Evolutionary conservation across 2,113 vertebrate species (phyloP).

Genomic region (Trochalopteron elliotii): DNA sequence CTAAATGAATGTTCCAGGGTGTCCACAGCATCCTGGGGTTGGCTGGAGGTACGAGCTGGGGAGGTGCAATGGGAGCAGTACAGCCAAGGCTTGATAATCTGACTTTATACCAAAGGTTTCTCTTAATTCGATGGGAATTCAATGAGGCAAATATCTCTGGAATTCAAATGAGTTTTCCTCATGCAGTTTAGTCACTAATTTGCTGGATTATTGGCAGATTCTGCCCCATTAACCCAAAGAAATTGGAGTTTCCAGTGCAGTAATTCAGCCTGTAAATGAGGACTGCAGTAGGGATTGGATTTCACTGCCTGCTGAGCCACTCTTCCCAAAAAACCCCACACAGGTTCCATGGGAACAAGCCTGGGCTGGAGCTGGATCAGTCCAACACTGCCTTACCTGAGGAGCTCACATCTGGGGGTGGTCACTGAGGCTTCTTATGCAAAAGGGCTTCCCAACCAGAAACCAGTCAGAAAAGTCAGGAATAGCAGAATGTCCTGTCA

Average conservation of each 20-base stretch:
- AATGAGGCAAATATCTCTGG: neutral
- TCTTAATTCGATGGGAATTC: neutral
- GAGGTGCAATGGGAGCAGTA: neutral
- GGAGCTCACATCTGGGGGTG: neutral
- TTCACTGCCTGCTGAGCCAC: neutral
- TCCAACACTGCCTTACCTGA: neutral
- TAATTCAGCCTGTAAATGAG: neutral
- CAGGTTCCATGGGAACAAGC: neutral
- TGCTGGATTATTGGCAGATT: neutral
- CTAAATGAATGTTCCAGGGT: slow-evolving; percentile 16
- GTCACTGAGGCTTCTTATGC: neutral
- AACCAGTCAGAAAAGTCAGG: neutral
- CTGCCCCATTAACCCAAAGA: neutral
- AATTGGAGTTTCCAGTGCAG: neutral
- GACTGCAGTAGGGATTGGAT: neutral
- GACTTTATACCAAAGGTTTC: slow-evolving; percentile 45
- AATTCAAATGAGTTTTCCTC: neutral
- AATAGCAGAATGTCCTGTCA: neutral
- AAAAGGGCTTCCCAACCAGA: neutral
- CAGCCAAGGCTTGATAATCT: slow-evolving; percentile 17
- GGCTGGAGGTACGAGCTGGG: neutral
- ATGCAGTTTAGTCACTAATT: neutral
- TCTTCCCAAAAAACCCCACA: neutral
- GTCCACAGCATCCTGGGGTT: neutral
- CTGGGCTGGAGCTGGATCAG: neutral